Percentiles rank a stretch among this genome's conserved stretches.
Evolutionary conservation across 2,888 invertebrate species (phyloP).

Genomic region (Idaea aversata): DNA sequence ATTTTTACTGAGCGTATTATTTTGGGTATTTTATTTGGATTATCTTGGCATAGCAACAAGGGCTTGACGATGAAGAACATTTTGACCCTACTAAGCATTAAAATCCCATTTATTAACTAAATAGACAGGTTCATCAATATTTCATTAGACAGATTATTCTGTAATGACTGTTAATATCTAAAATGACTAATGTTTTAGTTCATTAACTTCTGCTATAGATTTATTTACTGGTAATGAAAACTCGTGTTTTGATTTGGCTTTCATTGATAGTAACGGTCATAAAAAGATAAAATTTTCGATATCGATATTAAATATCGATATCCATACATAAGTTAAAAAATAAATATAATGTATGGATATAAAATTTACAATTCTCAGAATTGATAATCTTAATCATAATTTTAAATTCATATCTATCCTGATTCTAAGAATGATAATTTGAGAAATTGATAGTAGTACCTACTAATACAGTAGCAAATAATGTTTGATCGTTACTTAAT

Average conservation of each 20-base stretch:
- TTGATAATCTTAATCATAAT: background rate
- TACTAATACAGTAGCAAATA: background rate
- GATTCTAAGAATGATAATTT: background rate
- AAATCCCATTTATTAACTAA: background rate
- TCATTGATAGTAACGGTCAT: background rate
- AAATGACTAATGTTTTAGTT: background rate
- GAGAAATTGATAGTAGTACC: background rate
- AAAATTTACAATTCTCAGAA: background rate
- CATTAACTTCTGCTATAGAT: background rate
- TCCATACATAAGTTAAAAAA: too few species aligned
- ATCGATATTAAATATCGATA: background rate
- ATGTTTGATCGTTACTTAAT: background rate
- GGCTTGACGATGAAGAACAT: background rate
- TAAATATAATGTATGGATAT: background rate
- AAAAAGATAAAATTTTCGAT: background rate
- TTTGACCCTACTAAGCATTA: background rate
- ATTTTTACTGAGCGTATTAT: too few species aligned
- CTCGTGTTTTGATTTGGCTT: background rate
- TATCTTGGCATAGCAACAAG: background rate
- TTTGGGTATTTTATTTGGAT: too few species aligned
- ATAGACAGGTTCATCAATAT: background rate
- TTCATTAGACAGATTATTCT: background rate
- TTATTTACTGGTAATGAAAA: background rate
- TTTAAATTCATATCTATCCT: background rate
- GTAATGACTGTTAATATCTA: background rate